phyloP scores from a whole-genome alignment of 2,113 vertebrate genomes.

The Scophthalmus maximus region DNA sequence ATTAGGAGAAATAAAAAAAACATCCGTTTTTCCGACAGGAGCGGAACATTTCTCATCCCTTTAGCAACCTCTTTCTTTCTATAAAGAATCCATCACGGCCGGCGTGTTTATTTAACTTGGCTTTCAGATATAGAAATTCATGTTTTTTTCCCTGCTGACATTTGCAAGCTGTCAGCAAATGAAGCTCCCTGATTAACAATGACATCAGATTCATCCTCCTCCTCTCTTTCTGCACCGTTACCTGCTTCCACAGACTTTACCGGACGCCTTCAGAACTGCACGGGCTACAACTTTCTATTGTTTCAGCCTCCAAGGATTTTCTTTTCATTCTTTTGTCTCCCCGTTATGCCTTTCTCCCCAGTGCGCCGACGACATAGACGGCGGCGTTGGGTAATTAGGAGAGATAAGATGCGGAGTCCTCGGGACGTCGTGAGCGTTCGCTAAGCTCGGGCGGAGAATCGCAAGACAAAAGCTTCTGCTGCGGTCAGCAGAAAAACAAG shows the following conservation, averaged over 20 bases:
- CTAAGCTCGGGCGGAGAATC: conserved; percentile 22
- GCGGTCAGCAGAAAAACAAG: conserved; percentile 45
- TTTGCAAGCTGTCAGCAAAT: no score
- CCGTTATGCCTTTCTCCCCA: neutral
- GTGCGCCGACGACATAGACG: conserved; percentile 12
- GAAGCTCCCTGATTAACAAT: no score
- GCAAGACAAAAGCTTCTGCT: conserved; percentile 67
- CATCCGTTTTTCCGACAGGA: no score
- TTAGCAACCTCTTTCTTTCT: neutral
- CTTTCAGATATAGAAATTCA: no score
- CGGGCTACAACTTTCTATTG: conserved; percentile 35
- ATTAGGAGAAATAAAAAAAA: neutral
- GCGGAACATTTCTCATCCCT: neutral
- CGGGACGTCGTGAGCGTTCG: neutral
- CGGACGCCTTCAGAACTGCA: conserved; percentile 22
- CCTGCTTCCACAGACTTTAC: no score
- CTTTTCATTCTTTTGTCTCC: conserved; percentile 43
- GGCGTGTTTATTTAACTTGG: no score
- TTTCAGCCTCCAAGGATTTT: conserved; percentile 34
- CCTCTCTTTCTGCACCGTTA: neutral
- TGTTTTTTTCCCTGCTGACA: no score
- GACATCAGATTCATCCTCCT: neutral
- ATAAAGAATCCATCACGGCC: neutral
- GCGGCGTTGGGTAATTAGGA: conserved; percentile 52
- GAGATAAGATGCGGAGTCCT: conserved; percentile 61